Evolutionary conservation across 2,113 vertebrate species (phyloP).

Genomic region (Pseudorasbora parva): DNA sequence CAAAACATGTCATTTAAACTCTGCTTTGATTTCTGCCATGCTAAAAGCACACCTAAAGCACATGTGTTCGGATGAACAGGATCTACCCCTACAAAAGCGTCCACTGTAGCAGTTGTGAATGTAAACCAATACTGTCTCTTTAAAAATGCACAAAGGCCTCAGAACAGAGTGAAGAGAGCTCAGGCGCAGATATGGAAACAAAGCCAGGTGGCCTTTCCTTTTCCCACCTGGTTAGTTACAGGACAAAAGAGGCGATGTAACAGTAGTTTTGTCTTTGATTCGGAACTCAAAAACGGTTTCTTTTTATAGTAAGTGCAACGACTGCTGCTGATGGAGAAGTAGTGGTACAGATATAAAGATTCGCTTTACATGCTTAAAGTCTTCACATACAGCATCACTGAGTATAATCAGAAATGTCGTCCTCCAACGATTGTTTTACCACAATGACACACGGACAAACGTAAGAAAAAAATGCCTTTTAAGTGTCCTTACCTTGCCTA

Average conservation of each 20-base stretch:
- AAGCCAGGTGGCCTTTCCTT: conserved; percentile 28
- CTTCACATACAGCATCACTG: conserved; percentile 31
- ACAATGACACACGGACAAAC: conserved; percentile 36
- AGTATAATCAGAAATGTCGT: conserved; percentile 27
- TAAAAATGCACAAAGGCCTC: conserved; percentile 70
- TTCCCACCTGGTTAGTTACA: background rate
- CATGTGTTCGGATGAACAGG: conserved; percentile 62
- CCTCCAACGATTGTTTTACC: conserved; percentile 29
- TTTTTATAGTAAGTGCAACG: background rate
- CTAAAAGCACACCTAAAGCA: conserved; percentile 73
- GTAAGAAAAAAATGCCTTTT: background rate
- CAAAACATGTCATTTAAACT: conserved; percentile 65
- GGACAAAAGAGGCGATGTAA: background rate
- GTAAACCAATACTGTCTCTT: conserved; percentile 66
- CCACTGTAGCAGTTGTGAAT: conserved; percentile 55
- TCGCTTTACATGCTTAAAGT: conserved; percentile 39
- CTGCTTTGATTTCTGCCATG: conserved; percentile 72
- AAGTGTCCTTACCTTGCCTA: conserved; percentile 1
- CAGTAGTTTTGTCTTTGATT: conserved; percentile 21
- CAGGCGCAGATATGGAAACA: conserved; percentile 3
- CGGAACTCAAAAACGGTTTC: background rate
- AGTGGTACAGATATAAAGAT: background rate
- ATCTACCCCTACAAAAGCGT: conserved; percentile 56
- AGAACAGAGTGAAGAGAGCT: conserved; percentile 27
- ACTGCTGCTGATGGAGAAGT: conserved; percentile 3